Percentiles rank a stretch among this genome's conserved stretches.
These are phyloP conservation scores for Microtus pennsylvanicus DNA, from an alignment of 2,113 vertebrate genomes.

Conservation along the genomic window DNA sequence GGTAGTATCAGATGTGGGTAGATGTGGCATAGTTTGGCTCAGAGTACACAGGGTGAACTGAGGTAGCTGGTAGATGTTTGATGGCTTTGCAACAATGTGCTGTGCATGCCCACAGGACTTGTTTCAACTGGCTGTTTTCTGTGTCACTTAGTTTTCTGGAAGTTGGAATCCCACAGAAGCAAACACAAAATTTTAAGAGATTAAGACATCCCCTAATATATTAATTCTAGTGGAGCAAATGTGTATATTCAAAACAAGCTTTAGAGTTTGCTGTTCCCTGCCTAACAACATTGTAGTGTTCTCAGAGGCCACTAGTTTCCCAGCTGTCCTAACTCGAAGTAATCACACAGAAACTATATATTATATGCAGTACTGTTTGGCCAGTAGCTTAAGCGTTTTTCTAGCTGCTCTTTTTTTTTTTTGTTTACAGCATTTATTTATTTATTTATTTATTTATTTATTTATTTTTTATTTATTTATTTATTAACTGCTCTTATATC, in stretches of 20 bases:
- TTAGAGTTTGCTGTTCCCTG: neutral
- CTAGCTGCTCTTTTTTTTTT: no score
- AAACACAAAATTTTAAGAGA: conserved; percentile 19
- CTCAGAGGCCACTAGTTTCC: no score
- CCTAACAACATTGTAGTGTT: neutral
- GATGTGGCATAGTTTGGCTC: neutral
- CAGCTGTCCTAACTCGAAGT: no score
- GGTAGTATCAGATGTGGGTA: neutral
- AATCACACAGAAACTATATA: no score
- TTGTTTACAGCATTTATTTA: no score
- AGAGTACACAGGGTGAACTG: neutral
- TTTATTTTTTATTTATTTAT: no score
- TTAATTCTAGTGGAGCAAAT: neutral
- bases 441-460: no score
- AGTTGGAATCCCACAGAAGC: neutral
- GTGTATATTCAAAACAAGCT: conserved; percentile 26
- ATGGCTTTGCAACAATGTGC: neutral
- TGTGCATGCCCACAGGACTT: neutral
- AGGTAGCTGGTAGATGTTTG: neutral
- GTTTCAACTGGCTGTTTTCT: neutral
- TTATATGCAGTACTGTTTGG: no score
- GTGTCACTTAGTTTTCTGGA: neutral
- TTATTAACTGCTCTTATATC: no score
- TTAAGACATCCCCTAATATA: neutral
- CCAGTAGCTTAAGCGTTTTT: no score